Evolutionary conservation across 2,888 invertebrate species (phyloP).

Genomic region (Philopedon plagiatum): DNA sequence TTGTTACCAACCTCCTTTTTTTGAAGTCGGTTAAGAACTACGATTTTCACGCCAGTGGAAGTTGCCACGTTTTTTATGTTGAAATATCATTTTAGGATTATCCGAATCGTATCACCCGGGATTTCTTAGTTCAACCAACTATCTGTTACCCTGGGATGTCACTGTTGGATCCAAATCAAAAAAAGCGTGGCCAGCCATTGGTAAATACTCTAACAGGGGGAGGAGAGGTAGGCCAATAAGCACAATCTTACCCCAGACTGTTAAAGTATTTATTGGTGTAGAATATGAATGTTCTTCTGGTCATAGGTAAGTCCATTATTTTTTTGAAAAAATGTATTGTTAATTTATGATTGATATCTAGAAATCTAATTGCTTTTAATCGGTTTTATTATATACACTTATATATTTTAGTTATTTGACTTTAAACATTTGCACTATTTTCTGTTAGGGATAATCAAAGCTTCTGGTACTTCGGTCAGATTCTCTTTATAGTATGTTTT

Average conservation of each 20-base stretch:
- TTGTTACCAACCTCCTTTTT: no score
- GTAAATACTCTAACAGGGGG: constrained; percentile 64
- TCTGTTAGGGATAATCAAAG: no score
- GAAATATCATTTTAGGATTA: constrained; percentile 78
- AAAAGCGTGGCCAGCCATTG: constrained; percentile 59
- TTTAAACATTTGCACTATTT: no score
- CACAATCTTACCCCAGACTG: constrained; percentile 73
- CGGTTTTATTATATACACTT: no score
- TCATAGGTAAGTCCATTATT: constrained; percentile 73
- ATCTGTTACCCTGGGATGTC: constrained; percentile 94
- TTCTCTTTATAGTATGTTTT: no score
- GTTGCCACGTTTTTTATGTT: no score
- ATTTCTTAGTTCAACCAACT: constrained; percentile 90
- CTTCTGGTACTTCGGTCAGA: no score
- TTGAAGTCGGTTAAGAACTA: no score
- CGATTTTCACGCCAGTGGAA: no score
- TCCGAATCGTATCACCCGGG: constrained; percentile 90
- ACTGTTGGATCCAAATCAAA: constrained; percentile 72
- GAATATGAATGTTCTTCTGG: constrained; percentile 99
- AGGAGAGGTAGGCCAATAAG: constrained; percentile 63
- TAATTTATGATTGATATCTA: no score
- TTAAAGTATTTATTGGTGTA: constrained; percentile 94
- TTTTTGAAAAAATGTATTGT: neutral
- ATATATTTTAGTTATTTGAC: no score
- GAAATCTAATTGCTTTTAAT: no score